phyloP scores from a whole-genome alignment of 2,888 invertebrate genomes.

The Margaritifera margaritifera region DNA sequence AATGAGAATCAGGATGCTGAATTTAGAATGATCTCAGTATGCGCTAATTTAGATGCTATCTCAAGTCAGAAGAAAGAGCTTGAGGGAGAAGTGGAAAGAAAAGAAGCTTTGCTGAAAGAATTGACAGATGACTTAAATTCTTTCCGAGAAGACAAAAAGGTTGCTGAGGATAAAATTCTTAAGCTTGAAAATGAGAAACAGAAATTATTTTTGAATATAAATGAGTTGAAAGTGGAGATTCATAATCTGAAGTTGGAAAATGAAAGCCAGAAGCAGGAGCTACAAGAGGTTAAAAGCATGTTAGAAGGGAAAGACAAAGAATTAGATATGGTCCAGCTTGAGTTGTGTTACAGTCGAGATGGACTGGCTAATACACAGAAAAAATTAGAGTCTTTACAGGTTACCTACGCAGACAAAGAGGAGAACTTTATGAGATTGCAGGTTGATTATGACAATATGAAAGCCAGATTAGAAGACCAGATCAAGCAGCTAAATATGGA shows the following conservation, averaged over 20 bases:
- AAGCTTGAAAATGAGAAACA: conserved; percentile 32
- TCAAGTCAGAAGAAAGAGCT: conserved; percentile 41
- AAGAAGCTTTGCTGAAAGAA: conserved; percentile 35
- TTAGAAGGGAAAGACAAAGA: conserved; percentile 26
- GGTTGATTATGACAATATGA: not conserved
- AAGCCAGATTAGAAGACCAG: too few relatives aligned
- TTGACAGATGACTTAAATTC: conserved; percentile 32
- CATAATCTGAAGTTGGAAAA: conserved; percentile 21
- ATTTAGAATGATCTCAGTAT: conserved; percentile 19
- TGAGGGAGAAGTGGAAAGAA: conserved; percentile 30
- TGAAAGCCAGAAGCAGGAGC: conserved; percentile 40
- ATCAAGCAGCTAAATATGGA: too few relatives aligned
- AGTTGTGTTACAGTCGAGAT: conserved; percentile 19
- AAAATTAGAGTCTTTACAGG: conserved; percentile 13
- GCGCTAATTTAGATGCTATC: conserved; percentile 26
- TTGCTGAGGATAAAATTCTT: conserved; percentile 23
- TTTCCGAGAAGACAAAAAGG: conserved; percentile 27
- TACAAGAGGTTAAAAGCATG: conserved; percentile 27
- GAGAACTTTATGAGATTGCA: conserved; percentile 19
- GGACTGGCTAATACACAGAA: conserved; percentile 16
- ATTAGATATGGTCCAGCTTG: conserved; percentile 18
- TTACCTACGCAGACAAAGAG: conserved; percentile 6
- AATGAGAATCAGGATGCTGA: conserved; percentile 16
- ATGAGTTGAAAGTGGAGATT: conserved; percentile 13
- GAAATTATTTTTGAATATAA: conserved; percentile 14